Evolutionary conservation across 2,888 invertebrate species (phyloP).

Genomic region (Leuctra nigra): DNA sequence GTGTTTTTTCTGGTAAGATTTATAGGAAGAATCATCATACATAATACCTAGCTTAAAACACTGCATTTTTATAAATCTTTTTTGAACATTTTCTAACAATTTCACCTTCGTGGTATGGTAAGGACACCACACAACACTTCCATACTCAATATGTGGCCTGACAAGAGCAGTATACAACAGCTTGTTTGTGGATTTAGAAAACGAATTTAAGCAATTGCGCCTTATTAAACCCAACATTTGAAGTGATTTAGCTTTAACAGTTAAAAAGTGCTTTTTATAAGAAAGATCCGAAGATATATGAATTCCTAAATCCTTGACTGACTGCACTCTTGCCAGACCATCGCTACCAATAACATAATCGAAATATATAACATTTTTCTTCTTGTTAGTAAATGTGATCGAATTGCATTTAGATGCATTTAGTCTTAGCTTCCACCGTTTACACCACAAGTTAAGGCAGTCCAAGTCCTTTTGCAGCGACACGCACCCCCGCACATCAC

Average conservation of each 20-base stretch:
- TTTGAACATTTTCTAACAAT: background rate
- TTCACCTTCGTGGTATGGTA: background rate
- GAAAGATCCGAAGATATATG: background rate
- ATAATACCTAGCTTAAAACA: background rate
- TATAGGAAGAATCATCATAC: no score
- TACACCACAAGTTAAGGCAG: background rate
- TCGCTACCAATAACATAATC: background rate
- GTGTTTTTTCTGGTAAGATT: no score
- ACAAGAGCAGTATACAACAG: background rate
- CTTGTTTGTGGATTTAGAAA: background rate
- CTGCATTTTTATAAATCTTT: background rate
- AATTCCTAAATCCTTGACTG: background rate
- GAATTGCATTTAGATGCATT: background rate
- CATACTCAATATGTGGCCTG: constrained; percentile 10
- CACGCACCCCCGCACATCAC: background rate
- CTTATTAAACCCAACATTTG: background rate
- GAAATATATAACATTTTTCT: background rate
- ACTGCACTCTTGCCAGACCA: background rate
- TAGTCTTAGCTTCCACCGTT: constrained; percentile 2
- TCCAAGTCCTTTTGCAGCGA: background rate
- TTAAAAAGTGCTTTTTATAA: background rate
- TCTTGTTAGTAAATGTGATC: constrained; percentile 4
- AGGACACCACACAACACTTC: constrained; percentile 1
- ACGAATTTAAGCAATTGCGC: background rate
- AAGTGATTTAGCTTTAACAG: background rate